Conservation (phyloP, 1,140 invertebrate species). For the Lordiphosa mommai region DNA sequence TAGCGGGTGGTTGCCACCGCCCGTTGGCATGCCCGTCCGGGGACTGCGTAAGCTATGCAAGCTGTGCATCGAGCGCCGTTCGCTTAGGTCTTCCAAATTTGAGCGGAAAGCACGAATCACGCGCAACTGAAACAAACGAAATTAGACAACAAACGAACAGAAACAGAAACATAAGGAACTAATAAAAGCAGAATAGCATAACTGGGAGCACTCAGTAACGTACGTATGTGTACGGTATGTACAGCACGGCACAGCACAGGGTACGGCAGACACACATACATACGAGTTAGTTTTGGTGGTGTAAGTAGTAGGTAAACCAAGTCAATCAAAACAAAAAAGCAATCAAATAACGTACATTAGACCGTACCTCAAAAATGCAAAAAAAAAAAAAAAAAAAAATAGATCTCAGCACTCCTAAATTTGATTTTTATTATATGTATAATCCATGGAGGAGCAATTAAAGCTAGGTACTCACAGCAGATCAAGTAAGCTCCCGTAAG, state of each 20-base stretch:
- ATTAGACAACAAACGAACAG: constrained; percentile 79
- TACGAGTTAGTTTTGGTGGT: neutral
- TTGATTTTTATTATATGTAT: too few species aligned
- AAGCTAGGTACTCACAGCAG: too few species aligned
- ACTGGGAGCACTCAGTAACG: constrained; percentile 19
- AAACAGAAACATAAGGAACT: constrained; percentile 60
- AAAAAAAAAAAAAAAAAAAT: too few species aligned
- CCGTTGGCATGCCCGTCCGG: constrained; percentile 79
- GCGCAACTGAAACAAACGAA: constrained; percentile 97
- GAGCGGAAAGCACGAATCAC: constrained; percentile 99
- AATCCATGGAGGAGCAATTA: too few species aligned
- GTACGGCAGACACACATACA: constrained; percentile 7
- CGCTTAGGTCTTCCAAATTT: constrained; percentile 99
- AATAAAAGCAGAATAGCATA: constrained; percentile 42
- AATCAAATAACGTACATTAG: too few species aligned
- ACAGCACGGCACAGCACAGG: too few species aligned
- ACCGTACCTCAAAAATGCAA: too few species aligned
- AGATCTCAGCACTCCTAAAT: too few species aligned
- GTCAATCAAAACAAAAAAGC: neutral
- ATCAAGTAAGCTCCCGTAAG: too few species aligned
- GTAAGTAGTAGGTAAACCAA: neutral
- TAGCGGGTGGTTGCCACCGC: constrained; percentile 37
- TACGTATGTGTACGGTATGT: constrained; percentile 15
- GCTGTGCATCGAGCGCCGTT: constrained; percentile 98
- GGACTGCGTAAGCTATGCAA: constrained; percentile 97